Percentiles rank a stretch among this genome's conserved stretches.
phyloP scores from a whole-genome alignment of 1,140 invertebrate species.

The Hylyphantes graminicola region DNA sequence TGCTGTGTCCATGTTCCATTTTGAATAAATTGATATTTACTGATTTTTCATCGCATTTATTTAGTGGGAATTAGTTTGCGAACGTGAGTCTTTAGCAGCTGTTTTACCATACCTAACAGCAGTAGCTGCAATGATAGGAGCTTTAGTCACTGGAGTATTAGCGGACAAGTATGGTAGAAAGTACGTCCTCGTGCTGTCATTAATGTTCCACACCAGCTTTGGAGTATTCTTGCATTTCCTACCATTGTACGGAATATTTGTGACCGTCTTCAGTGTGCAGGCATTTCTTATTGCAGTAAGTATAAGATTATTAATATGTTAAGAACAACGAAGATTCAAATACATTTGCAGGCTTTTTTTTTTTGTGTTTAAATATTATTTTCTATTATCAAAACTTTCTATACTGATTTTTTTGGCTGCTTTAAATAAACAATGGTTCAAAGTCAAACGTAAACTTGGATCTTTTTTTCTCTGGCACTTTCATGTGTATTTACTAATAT shows the following conservation, averaged over 20 bases:
- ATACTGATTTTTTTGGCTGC: background rate
- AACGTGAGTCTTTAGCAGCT: conserved; percentile 67
- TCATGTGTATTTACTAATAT: background rate
- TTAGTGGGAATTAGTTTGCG: conserved; percentile 72
- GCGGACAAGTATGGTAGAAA: conserved; percentile 72
- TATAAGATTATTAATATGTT: background rate
- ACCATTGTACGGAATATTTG: conserved; percentile 67
- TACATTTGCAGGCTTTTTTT: background rate
- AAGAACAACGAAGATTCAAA: no score
- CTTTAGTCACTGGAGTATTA: conserved; percentile 70
- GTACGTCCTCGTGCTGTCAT: conserved; percentile 69
- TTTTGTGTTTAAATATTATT: background rate
- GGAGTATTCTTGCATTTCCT: conserved; percentile 70
- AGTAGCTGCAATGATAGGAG: conserved; percentile 71
- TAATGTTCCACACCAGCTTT: conserved; percentile 70
- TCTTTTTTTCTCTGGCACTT: background rate
- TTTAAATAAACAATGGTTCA: background rate
- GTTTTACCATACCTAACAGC: conserved; percentile 70
- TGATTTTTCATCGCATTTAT: conserved; percentile 35
- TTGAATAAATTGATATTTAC: background rate
- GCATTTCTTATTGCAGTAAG: conserved; percentile 71
- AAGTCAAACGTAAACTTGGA: background rate
- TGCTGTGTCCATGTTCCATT: no score
- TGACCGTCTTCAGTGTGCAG: conserved; percentile 69
- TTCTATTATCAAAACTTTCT: background rate